Evolutionary conservation across 2,888 invertebrate genomes (phyloP).

Genomic region (Nasonia oneida): DNA sequence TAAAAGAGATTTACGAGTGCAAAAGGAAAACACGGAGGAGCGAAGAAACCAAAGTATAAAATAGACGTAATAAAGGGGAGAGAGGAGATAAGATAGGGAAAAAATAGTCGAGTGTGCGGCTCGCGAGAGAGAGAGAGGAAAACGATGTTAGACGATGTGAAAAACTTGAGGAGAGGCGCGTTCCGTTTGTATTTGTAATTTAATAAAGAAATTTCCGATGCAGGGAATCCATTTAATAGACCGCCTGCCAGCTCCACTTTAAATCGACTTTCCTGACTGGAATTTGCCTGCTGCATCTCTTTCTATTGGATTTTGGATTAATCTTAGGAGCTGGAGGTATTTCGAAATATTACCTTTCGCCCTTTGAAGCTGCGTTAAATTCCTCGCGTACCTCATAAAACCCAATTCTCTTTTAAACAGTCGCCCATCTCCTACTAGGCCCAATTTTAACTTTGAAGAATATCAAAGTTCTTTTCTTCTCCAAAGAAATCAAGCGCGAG

Average conservation of each 20-base stretch:
- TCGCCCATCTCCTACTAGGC: no score
- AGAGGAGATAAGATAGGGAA: not conserved
- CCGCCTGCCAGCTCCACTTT: not conserved
- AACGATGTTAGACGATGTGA: not conserved
- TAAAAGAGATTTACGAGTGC: constrained; percentile 54
- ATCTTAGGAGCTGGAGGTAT: not conserved
- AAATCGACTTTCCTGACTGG: not conserved
- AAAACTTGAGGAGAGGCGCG: not conserved
- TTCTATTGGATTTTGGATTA: not conserved
- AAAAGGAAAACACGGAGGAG: constrained; percentile 23
- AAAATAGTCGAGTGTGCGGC: constrained; percentile 2
- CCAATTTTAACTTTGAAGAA: no score
- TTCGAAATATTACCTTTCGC: not conserved
- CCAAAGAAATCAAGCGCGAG: no score
- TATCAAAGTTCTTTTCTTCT: no score
- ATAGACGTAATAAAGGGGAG: constrained; percentile 44
- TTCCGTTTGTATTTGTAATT: constrained; percentile 10
- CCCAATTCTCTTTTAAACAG: no score
- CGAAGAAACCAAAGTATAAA: constrained; percentile 50
- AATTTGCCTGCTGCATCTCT: not conserved
- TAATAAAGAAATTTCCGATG: not conserved
- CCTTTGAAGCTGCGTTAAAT: not conserved
- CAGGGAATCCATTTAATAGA: not conserved
- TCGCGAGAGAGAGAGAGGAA: not conserved
- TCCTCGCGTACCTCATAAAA: no score